Conservation (phyloP, 2,113 vertebrate genomes). For the Gasterosteus aculeatus region DNA sequence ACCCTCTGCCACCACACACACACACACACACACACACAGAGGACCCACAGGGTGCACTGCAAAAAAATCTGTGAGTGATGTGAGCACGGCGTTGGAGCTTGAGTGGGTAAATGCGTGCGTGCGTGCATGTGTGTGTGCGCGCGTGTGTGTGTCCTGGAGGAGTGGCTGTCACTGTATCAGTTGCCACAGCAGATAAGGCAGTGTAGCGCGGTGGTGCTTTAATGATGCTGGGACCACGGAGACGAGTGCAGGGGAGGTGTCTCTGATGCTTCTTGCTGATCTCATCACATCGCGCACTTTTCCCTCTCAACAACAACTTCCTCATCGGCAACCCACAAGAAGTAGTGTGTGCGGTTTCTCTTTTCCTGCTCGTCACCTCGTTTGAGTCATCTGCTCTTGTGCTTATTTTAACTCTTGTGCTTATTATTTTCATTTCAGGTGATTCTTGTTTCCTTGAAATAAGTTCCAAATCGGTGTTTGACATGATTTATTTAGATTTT, state of each 20-base stretch:
- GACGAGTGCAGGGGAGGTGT: conserved; percentile 56
- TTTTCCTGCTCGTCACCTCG: not conserved
- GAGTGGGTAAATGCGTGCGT: conserved; percentile 11
- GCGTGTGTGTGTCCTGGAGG: conserved; percentile 54
- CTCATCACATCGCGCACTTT: conserved; percentile 61
- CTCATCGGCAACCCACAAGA: conserved; percentile 18
- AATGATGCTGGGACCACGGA: conserved; percentile 78
- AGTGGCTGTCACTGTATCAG: conserved; percentile 72
- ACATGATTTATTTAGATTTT: not conserved
- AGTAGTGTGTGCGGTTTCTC: not conserved
- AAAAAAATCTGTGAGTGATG: conserved; percentile 32
- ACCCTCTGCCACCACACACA: conserved; percentile 45
- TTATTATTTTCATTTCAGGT: not conserved
- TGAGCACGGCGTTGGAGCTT: conserved; percentile 11
- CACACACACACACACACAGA: conserved; percentile 1
- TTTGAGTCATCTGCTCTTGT: not conserved
- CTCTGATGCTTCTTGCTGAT: conserved; percentile 65
- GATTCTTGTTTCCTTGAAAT: not conserved
- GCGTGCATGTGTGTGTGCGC: conserved; percentile 25
- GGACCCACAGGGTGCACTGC: conserved; percentile 26
- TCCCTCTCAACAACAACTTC: conserved; percentile 22
- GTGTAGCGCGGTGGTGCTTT: conserved; percentile 52
- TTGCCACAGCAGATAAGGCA: conserved; percentile 71
- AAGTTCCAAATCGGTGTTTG: not conserved
- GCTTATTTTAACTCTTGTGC: conserved; percentile 6